These are phyloP conservation scores for Anniella stebbinsi DNA, from an alignment of 2,797 vertebrate species.

Conservation along the genomic window DNA sequence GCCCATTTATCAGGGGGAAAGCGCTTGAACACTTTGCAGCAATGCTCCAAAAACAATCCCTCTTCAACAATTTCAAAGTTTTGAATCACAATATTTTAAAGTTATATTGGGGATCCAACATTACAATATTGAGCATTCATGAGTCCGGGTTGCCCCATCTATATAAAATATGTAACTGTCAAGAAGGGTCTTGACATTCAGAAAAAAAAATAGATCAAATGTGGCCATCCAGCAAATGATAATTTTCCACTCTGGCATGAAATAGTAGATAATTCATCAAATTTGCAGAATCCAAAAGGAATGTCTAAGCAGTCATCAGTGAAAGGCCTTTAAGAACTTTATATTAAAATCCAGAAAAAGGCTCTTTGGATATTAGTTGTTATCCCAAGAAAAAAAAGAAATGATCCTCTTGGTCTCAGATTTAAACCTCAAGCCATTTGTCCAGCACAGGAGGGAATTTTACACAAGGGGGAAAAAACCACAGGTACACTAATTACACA, in stretches of 20 bases:
- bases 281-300: background rate
- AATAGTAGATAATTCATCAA: background rate
- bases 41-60: background rate
- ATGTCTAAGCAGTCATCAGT: background rate
- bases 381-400: background rate
- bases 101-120: no score
- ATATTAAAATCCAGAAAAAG: background rate
- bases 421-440: slow-evolving; percentile 8
- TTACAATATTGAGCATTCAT: background rate
- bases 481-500: background rate
- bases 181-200: background rate
- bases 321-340: background rate
- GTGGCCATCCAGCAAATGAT: background rate
- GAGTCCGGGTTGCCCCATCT: background rate
- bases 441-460: background rate
- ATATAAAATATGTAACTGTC: background rate
- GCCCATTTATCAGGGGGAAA: background rate
- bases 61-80: background rate
- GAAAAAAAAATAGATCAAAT: background rate
- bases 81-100: background rate
- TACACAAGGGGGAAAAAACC: background rate
- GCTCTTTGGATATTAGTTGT: background rate
- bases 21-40: background rate
- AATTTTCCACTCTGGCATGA: background rate
- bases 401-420: background rate